Conservation (phyloP, 2,797 vertebrate species). For the Scolopax bukidnonensis region DNA sequence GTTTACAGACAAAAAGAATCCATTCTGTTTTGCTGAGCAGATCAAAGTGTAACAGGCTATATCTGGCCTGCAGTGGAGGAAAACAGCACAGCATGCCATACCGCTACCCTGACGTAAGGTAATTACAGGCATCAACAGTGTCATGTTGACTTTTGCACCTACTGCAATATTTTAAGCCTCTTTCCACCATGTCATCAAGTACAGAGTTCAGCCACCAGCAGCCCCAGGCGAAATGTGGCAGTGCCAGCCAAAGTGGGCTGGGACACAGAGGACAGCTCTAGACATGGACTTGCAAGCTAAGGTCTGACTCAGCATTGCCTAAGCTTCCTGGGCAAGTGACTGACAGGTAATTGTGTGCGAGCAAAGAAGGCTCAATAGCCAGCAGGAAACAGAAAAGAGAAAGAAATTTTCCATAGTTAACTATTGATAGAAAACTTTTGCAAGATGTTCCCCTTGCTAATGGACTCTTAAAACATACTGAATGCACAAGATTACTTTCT, state of each 20-base stretch:
- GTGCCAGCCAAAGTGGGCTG: background rate
- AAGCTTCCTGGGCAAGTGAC: background rate
- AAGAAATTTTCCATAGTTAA: background rate
- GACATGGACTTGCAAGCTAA: background rate
- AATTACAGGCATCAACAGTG: background rate
- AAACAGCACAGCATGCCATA: background rate
- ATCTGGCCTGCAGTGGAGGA: background rate
- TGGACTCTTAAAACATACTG: background rate
- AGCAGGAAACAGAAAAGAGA: background rate
- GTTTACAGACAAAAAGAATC: constrained; percentile 17
- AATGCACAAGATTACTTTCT: background rate
- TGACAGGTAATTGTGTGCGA: background rate
- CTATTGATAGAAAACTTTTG: background rate
- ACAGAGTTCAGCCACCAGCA: constrained; percentile 17
- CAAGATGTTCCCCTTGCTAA: background rate
- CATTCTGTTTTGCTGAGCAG: background rate
- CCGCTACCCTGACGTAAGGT: background rate
- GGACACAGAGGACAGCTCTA: background rate
- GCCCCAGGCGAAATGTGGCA: background rate
- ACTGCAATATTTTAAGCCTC: constrained; percentile 37
- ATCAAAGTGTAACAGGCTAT: constrained; percentile 28
- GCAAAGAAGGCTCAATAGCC: background rate
- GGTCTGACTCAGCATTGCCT: background rate
- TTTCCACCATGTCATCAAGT: background rate
- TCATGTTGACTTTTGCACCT: constrained; percentile 41